Evolutionary conservation across 2,797 vertebrate species (phyloP), one percentile per base, ranked within the genome.

Genomic region (Pseudochaenichthys georgianus): DNA sequence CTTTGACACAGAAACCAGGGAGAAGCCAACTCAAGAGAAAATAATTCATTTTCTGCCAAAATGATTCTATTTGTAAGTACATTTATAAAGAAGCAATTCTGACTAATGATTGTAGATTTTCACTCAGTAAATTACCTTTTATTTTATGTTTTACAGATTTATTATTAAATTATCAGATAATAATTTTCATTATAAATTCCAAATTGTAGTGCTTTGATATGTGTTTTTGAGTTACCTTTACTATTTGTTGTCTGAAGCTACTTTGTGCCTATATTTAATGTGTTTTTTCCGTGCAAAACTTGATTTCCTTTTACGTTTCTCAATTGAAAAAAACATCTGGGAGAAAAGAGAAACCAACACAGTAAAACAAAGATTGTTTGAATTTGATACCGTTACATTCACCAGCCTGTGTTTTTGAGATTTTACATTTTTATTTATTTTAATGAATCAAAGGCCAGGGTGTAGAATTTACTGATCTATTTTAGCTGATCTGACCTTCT

Each of bases 1-100:
- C 90, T 92, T 88, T 92, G 52, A 88, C 90, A 88, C 76, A 90
- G 83, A 91, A 85, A 92, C 28, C 41, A 38, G 9, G 19, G 70
- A 74, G 42, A 48, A 48, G 28, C 58, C 85, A 54, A 55, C 45
- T 19, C 5, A 52, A 61, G 11, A 19, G 31, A 46, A 83, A 78
- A 71, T 4, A 5, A 21, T 54, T 0, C 51, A n/a, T 31, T 45
- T 41, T 54, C 9, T 7, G 12, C 46, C 23, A n/a, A 69, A n/a
- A n/a, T 31, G 2, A 55, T 9, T 16, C 11, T 11, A 23, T 42
- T 17, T 69, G 6, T 13, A 13, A 41, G 1, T 38, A 53, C 11
- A 4, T 69, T n/a, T 47, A 11, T 1, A 34, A 38, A 38, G 19
- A 38, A 7, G 34, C 3, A 58, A 45, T n/a, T 53, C n/a, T 59